Evolutionary conservation across 1,140 invertebrate species (phyloP).

Genomic region (Ceratina australensis): DNA sequence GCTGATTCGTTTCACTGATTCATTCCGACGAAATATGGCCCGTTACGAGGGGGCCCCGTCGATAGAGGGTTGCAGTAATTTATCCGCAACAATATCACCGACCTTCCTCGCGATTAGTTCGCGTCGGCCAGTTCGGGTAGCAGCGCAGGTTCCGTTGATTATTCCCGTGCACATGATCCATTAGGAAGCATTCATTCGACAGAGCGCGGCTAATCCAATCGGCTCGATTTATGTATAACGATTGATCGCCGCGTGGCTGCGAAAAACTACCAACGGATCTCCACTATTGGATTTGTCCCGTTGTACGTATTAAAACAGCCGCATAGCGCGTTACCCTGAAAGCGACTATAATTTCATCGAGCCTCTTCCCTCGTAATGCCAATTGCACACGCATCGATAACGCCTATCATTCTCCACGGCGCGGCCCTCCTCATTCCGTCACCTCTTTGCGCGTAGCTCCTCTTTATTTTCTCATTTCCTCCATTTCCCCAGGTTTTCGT

Average conservation of each 20-base stretch:
- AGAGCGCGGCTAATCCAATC: conserved; percentile 37
- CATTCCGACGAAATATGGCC: conserved; percentile 43
- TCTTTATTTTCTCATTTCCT: conserved; percentile 21
- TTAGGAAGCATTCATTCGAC: conserved; percentile 45
- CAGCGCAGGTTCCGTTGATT: conserved; percentile 49
- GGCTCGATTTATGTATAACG: conserved; percentile 55
- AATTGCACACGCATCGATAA: too few relatives aligned
- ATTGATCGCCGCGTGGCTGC: conserved; percentile 46
- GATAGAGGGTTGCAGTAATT: conserved; percentile 60
- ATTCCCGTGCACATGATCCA: conserved; percentile 52
- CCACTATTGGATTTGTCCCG: not conserved
- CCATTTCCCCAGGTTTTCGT: not conserved
- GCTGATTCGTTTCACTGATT: too few relatives aligned
- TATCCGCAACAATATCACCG: conserved; percentile 60
- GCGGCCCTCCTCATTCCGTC: not conserved
- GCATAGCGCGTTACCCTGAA: conserved; percentile 59
- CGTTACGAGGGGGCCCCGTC: conserved; percentile 47
- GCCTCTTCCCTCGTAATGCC: not conserved
- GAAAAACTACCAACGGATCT: conserved; percentile 29
- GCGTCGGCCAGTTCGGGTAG: conserved; percentile 33
- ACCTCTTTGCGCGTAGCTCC: not conserved
- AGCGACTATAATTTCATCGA: conserved; percentile 19
- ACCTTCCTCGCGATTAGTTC: conserved; percentile 54
- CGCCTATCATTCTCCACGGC: not conserved
- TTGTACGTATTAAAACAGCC: conserved; percentile 45